Evolutionary conservation across 2,113 vertebrate species (phyloP).

Genomic region (Cariama cristata): DNA sequence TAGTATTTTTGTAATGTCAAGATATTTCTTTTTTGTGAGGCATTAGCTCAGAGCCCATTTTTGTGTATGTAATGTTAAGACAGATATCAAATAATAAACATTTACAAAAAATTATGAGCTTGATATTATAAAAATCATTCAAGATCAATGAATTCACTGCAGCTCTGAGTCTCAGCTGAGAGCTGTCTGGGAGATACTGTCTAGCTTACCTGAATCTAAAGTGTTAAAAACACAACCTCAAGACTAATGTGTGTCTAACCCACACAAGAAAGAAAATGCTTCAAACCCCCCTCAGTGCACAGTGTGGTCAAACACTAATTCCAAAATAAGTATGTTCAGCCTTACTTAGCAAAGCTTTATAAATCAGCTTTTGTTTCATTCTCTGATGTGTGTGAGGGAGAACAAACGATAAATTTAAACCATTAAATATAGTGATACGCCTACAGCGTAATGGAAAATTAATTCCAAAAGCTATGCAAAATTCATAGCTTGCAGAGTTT

Average conservation of each 20-base stretch:
- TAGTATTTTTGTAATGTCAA: neutral
- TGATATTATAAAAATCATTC: neutral
- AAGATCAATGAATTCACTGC: neutral
- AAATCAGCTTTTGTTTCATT: conserved; percentile 60
- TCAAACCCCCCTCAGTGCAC: conserved; percentile 1
- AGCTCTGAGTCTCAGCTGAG: neutral
- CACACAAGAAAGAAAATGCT: conserved; percentile 31
- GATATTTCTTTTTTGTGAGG: neutral
- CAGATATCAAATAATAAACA: neutral
- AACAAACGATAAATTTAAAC: conserved; percentile 62
- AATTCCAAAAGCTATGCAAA: conserved; percentile 42
- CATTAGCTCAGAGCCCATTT: neutral
- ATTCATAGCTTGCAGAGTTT: conserved; percentile 21
- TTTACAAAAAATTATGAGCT: neutral
- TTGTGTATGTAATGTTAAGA: neutral
- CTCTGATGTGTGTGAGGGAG: conserved; percentile 13
- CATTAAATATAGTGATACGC: conserved; percentile 28
- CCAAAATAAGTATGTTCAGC: conserved; percentile 57
- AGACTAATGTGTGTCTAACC: conserved; percentile 8
- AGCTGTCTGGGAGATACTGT: neutral
- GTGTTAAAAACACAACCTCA: conserved; percentile 48
- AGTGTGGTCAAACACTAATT: conserved; percentile 61
- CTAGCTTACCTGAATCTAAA: neutral
- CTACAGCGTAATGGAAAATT: conserved; percentile 20
- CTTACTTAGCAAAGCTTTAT: conserved; percentile 49